Base-by-base conservation (phyloP, 2,888 invertebrate species). In the Euproctis similis region DNA sequence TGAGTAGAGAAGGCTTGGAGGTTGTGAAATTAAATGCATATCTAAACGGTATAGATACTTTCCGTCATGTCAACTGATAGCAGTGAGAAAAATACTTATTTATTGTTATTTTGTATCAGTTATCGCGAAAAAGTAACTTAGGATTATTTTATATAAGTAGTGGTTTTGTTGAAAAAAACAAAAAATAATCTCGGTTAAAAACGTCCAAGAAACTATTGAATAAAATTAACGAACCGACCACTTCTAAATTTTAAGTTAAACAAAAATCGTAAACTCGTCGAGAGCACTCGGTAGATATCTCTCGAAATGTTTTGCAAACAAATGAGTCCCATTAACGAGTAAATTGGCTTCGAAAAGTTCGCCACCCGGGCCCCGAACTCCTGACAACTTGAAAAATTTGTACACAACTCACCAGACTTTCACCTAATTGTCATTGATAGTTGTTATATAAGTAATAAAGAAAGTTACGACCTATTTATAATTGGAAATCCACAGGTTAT, bases 291-390 rank as follows among this genome's bases (percentile, higher is more conserved):
- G 27, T 8, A 42, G 42, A 50, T 48, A 47, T 44, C 47, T 48
- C 42, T 25, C 43, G 14, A 42, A 53, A 61, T 58, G 65, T 65
- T 66, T 63, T 62, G 52, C 57, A 47, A 71, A 72, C 69, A 73
- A 73, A 73, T 75, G 64, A 47, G 55, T 16, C 47, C 65, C 61
- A 68, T 75, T 73, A 75, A 66, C 62, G 57, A 59, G 65, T 58
- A 69, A 73, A 75, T 75, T 74, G 68, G 63, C 59, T 71, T 42
- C 38, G 51, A 50, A 68, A 74, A 69, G 57, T 75, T 72, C 48
- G 22, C 29, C 37, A 29, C 26, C 30, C 31, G 29, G 36, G n/a
- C 36, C 26, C 33, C 38, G 39, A 53, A 50, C 52, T 40, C 29
- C 30, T 56, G 62, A 61, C 65, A 59, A 54, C 46, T 54, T 68